phyloP scores from a whole-genome alignment of 2,113 vertebrate species.

The Peromyscus leucopus region DNA sequence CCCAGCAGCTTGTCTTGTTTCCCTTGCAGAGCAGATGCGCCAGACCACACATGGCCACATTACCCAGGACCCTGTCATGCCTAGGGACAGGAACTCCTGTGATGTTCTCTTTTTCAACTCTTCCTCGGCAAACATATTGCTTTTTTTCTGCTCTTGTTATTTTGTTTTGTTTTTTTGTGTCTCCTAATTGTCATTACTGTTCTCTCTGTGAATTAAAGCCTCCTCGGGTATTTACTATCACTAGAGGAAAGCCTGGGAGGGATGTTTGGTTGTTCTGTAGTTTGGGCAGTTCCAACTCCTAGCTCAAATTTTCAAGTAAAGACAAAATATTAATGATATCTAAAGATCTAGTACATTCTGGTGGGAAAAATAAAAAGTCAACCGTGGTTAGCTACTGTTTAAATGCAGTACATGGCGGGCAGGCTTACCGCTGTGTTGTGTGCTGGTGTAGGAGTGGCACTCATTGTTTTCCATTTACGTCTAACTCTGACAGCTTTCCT shows the following conservation, averaged over 20 bases:
- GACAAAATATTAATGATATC: neutral
- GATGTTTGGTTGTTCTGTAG: neutral
- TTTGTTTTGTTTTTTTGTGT: no score
- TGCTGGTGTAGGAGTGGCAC: neutral
- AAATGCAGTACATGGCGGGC: neutral
- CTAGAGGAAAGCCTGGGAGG: neutral
- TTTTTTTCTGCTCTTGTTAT: neutral
- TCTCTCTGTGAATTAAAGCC: neutral
- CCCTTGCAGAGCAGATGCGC: neutral
- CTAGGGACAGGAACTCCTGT: neutral
- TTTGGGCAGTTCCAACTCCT: neutral
- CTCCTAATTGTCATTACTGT: neutral
- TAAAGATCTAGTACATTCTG: neutral
- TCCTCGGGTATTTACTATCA: neutral
- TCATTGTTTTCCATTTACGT: slow-evolving; percentile 71
- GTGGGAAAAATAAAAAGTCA: neutral
- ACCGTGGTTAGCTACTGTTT: neutral
- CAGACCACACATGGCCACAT: neutral
- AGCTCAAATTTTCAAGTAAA: neutral
- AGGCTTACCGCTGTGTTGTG: neutral
- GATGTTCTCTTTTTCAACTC: neutral
- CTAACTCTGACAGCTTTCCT: slow-evolving; percentile 60
- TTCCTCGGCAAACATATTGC: neutral
- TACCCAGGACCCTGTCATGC: neutral
- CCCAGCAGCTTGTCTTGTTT: neutral